Evolutionary conservation across 2,888 invertebrate species (phyloP).

Genomic region (Cataglyphis albicans): DNA sequence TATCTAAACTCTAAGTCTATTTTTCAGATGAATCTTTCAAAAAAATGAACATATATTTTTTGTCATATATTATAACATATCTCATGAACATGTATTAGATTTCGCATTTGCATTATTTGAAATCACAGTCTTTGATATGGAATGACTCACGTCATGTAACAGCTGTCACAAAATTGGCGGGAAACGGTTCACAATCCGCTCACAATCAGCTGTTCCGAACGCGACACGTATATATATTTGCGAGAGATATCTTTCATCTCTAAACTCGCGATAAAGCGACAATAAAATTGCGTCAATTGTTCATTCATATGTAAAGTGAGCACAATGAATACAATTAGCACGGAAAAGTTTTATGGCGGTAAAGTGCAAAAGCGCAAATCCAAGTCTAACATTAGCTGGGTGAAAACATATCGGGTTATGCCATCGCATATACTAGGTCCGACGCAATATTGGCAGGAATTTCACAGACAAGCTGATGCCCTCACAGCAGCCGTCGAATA

Average conservation of each 20-base stretch:
- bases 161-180: conserved; percentile 18
- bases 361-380: not conserved
- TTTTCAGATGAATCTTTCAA: not conserved
- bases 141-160: not conserved
- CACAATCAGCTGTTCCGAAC: not conserved
- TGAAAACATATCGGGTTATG: conserved; percentile 63
- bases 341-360: not conserved
- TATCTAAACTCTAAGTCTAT: not conserved
- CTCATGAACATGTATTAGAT: not conserved
- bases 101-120: too few species aligned
- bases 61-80: not conserved
- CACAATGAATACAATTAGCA: conserved; percentile 16
- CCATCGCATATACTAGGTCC: conserved; percentile 81
- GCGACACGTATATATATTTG: not conserved
- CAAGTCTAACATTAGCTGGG: not conserved
- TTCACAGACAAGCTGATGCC: conserved; percentile 85
- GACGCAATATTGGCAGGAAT: conserved; percentile 83
- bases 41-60: not conserved
- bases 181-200: not conserved
- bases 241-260: too few species aligned
- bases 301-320: not conserved
- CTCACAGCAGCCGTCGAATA: conserved; percentile 76
- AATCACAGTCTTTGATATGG: too few species aligned
- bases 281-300: not conserved
- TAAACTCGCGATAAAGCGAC: not conserved